Evolutionary conservation across 2,797 vertebrate genomes (phyloP), one percentile per base, ranked within the genome.

Genomic region (Pseudochaenichthys georgianus): DNA sequence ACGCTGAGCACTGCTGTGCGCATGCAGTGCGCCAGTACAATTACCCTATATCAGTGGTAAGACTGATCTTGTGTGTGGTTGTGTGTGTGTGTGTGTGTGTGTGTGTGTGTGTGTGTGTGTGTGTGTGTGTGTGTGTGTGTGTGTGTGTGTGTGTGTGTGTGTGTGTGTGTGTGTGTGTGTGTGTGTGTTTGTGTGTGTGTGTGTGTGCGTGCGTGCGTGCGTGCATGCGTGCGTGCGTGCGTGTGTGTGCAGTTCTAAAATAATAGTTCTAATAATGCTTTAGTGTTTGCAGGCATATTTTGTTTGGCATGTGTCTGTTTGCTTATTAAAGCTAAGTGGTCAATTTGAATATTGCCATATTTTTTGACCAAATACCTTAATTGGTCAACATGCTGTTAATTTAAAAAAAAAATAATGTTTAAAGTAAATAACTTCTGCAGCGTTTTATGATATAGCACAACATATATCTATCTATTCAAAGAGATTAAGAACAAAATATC

Each of bases 1-100:
- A 57, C 4, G 11, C 73, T 64, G 34, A 80, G 77, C 72, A 46
- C 52, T 63, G 72, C 42, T 38, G 46, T 47, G 55, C 74, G 64
- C 73, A 64, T 51, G 80, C 46, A 42, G 57, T 41, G 70, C 21
- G 13, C 42, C n/a, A 15, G 62, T 46, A 60, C 69, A 78, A 72
- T 83, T 70, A 81, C 52, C 42, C 28, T 69, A 62, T 69, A 62
- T 73, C 67, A 64, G 17, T 43, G 54, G 50, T 61, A 59, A 65
- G 10, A 9, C 52, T 47, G 61, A 73, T 73, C 48, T 41, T 19
- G 19, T 19, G 19, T 19, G 19, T 19, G 21, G 17, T 48, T 46
- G 21, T 53, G 34, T 65, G n/a, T 51, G 48, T 52, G 60, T 45
- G 60, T 57, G 58, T 71, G 11, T 64, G 13, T 60, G 52, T 55